Evolutionary conservation across 1,140 invertebrate species (phyloP), one percentile per base, ranked within the genome.

Genomic region (Tenebrio molitor): DNA sequence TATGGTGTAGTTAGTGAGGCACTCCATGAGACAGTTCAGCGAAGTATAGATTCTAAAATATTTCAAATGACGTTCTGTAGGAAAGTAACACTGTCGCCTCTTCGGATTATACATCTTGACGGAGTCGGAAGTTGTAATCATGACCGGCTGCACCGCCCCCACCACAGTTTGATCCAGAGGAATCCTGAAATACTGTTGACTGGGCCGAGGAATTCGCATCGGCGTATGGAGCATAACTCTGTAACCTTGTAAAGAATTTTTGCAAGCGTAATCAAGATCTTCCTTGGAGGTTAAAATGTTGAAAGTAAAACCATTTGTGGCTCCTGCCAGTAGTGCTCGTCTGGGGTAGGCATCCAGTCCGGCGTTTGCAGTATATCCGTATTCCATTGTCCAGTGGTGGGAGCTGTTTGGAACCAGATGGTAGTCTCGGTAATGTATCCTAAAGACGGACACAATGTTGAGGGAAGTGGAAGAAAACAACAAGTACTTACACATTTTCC

Each of bases 31-130:
- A 62, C 82, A 83, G 71, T 83, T 83, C 7, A 65, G 39, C 29
- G 80, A 74, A 5, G 80, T 81, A 69, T 83, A 83, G 5, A 75
- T 50, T 39, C 77, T 79, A 71, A 79, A 83, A 64, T 67, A 74
- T 44, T 83, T 83, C 10, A 91, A 83, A 44, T 85, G 83, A 8
- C 89, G 84, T 74, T 91, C 90, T 8, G 79, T 80, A 34, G 86
- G 85, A 36, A 90, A 89, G 80, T 86, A 73, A 14, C 71, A 73
- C 7, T 73, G 36, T 12, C 71, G 42, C n/a, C 34, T 44, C 84
- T 29, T 80, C 79, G 19, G 78, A 71, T 19, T 81, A 76, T 71
- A 87, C 78, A 2, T 74, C 74, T 74, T 69, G 2, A 76, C 44
- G 8, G 39, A 50, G 41, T 75, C 68, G 1, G 74, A 72, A 17